Conservation (phyloP, 2,888 invertebrate genomes). For the Ceramica pisi region DNA sequence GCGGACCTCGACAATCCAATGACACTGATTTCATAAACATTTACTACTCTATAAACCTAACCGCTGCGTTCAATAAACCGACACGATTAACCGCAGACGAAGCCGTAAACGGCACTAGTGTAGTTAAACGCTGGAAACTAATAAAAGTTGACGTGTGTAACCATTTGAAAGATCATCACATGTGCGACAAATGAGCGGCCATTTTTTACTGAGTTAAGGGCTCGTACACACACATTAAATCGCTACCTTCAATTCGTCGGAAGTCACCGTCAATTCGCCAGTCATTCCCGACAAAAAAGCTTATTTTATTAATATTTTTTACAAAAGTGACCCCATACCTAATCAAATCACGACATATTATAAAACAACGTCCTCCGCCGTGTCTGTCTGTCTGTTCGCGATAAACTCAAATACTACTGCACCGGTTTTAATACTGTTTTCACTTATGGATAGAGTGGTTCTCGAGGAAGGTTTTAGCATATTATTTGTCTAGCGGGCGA, state of each 20-base stretch:
- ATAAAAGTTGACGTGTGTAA: conserved; percentile 70
- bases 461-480: no score
- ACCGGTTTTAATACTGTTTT: no score
- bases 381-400: no score
- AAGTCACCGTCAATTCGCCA: not conserved
- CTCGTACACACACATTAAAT: not conserved
- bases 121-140: conserved; percentile 68
- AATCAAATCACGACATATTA: no score
- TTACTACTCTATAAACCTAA: conserved; percentile 54
- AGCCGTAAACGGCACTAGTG: conserved; percentile 47
- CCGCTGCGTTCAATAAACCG: conserved; percentile 56
- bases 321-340: no score
- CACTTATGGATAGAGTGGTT: no score
- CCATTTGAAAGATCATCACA: conserved; percentile 74
- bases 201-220: conserved; percentile 75
- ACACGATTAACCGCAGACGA: conserved; percentile 42
- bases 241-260: not conserved
- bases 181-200: conserved; percentile 79
- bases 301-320: not conserved
- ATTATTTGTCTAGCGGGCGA: no score
- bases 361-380: no score
- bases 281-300: not conserved
- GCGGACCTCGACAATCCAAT: conserved; percentile 28
- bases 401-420: no score
- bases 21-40: conserved; percentile 56